Evolutionary conservation across 2,888 invertebrate species (phyloP), one percentile per base, ranked within the genome.

Genomic region (Brenthis ino): DNA sequence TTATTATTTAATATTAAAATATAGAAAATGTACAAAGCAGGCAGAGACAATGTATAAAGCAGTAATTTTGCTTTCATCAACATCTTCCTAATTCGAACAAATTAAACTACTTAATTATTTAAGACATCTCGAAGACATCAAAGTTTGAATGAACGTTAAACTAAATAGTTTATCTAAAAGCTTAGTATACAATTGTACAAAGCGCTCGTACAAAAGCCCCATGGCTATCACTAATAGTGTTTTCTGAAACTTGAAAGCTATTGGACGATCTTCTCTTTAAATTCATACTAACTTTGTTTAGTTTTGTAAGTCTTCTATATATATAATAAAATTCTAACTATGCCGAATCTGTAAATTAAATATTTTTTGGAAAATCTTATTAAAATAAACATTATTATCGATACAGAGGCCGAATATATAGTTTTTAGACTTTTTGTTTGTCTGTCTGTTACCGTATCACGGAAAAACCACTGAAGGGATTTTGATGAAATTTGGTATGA

Each of bases 181-280:
- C 13, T 16, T 63, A 55, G 20, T n/a, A 47, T 12, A 67, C 67
- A 50, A 63, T 63, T 64, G 37, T 20, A 43, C 57, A 57, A 64
- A 67, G 33, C 67, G 61, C 47, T 48, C 33, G 53, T 33, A 50
- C 47, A 33, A 55, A 55, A 68, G 64, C 68, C 53, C 58, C 64
- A 24, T 47, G 68, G 57, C 68, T 12, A 20, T 64, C 47, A 57
- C 58, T 64, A 67, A 68, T 64, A n/a, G 68, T 48, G 43, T 64
- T 58, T 43, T 51, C 57, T n/a, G 57, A 54, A 55, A 64, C 37
- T 57, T 43, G 16, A 54, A 64, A 47, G 47, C 56, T 6, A 64
- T 33, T 63, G 16, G 20, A 57, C 33, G 6, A 47, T 43, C 14
- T 24, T 6, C 20, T 64, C 43, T 43, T 64, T 16, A 37, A 24